Conservation (phyloP, 2,797 vertebrate species). For the Echiichthys vipera region DNA sequence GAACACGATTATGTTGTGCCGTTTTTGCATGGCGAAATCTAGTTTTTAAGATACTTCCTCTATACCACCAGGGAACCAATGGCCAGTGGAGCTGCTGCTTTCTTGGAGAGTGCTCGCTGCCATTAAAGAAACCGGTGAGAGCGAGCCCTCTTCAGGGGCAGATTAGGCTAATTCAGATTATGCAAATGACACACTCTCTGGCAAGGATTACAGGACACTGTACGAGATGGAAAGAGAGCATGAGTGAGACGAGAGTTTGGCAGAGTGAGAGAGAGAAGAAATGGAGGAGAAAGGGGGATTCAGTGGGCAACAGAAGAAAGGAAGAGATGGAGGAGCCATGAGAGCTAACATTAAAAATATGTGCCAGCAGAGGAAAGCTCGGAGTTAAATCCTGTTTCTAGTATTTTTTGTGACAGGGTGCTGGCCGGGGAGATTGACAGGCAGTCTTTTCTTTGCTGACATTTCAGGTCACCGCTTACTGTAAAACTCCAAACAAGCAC, state of each 20-base stretch:
- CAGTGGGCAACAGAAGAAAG: conserved; percentile 42
- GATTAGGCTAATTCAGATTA: conserved; percentile 84
- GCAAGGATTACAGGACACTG: conserved; percentile 70
- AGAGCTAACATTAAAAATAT: conserved; percentile 25
- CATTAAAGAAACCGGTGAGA: conserved; percentile 26
- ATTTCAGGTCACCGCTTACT: conserved; percentile 40
- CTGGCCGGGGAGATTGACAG: conserved; percentile 48
- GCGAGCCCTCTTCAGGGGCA: conserved; percentile 49
- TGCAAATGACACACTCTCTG: conserved; percentile 72
- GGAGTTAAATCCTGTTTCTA: conserved; percentile 38
- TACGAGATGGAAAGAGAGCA: conserved; percentile 34
- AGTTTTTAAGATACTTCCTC: conserved; percentile 40
- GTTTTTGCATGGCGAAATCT: conserved; percentile 33
- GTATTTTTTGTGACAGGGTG: conserved; percentile 33
- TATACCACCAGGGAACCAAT: neutral
- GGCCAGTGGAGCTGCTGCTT: conserved; percentile 21
- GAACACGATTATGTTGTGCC: conserved; percentile 36
- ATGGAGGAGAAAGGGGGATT: conserved; percentile 27
- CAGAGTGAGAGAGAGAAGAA: conserved; percentile 51
- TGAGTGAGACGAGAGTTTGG: too few relatives aligned
- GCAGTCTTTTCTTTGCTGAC: conserved; percentile 40
- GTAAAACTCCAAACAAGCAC: conserved; percentile 27
- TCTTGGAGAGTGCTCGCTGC: conserved; percentile 35
- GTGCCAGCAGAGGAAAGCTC: conserved; percentile 18
- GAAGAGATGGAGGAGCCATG: conserved; percentile 25